phyloP scores from a whole-genome alignment of 2,888 invertebrate species.

The Calliopum simillimum region DNA sequence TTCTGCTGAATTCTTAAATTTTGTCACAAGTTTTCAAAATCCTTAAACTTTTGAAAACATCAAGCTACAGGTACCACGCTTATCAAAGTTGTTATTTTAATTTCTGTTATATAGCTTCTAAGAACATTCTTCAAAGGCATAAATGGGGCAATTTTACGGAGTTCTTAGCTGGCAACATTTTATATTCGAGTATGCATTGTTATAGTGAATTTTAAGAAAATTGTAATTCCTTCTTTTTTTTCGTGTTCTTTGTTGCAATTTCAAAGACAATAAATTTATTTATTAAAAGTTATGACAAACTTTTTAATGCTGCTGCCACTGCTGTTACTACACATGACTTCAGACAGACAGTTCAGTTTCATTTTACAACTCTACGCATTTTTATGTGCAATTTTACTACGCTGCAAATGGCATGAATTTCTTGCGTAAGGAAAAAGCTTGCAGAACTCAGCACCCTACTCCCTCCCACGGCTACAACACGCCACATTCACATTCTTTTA shows the following conservation, averaged over 20 bases:
- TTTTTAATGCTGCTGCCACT: background rate
- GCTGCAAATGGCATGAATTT: background rate
- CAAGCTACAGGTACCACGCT: too few species aligned
- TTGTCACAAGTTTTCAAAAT: too few species aligned
- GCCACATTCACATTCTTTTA: too few species aligned
- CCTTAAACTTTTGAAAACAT: too few species aligned
- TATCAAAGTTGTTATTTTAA: too few species aligned
- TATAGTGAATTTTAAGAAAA: background rate
- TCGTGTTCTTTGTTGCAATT: background rate
- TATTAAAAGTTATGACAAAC: slow-evolving; percentile 33
- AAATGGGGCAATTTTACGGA: background rate
- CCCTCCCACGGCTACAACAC: background rate
- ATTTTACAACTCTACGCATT: background rate
- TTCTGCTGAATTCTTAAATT: too few species aligned
- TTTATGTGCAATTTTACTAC: slow-evolving; percentile 14
- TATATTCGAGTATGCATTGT: background rate
- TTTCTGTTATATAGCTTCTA: background rate
- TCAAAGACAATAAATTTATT: slow-evolving; percentile 33
- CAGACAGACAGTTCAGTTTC: background rate
- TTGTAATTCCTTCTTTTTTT: background rate
- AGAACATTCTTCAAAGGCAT: background rate
- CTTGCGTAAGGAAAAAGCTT: too few species aligned
- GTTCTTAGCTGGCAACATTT: background rate
- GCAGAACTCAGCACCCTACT: background rate
- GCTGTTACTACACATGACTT: background rate